Percentiles rank a stretch among this genome's conserved stretches.
Conservation (phyloP, 2,797 vertebrate genomes). For the Cichlasoma orientale region DNA sequence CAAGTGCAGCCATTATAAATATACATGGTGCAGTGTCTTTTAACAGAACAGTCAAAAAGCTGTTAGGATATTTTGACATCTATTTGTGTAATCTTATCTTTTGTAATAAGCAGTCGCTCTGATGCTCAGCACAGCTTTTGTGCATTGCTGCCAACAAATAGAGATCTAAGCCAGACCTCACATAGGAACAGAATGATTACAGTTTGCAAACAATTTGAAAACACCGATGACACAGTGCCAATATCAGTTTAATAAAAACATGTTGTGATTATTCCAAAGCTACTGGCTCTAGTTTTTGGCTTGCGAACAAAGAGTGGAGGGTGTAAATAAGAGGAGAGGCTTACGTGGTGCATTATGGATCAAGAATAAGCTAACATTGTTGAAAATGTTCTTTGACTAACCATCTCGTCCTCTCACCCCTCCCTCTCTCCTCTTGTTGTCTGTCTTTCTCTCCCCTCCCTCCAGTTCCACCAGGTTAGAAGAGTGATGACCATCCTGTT, state of each 20-base stretch:
- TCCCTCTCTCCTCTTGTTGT: conserved; percentile 10
- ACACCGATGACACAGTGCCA: conserved; percentile 49
- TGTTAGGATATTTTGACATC: conserved; percentile 41
- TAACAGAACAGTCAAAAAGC: conserved; percentile 2
- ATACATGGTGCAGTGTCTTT: neutral
- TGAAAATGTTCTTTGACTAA: conserved; percentile 57
- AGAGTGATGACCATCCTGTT: conserved; percentile 99
- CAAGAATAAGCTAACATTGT: conserved; percentile 45
- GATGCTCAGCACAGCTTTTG: conserved; percentile 54
- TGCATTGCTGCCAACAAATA: conserved; percentile 61
- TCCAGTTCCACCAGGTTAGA: conserved; percentile 99
- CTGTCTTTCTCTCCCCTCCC: conserved; percentile 46
- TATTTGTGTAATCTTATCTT: conserved; percentile 55
- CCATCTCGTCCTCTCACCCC: conserved; percentile 21
- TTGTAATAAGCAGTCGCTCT: conserved; percentile 49
- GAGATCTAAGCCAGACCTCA: conserved; percentile 64
- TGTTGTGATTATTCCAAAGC: conserved; percentile 47
- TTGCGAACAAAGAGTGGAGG: conserved; percentile 29
- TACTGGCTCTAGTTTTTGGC: conserved; percentile 46
- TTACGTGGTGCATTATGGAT: conserved; percentile 43
- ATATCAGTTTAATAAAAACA: conserved; percentile 53
- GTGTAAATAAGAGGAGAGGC: conserved; percentile 32
- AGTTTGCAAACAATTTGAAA: conserved; percentile 68
- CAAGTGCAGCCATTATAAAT: conserved; percentile 16
- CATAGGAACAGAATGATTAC: conserved; percentile 61